phyloP scores from a whole-genome alignment of 2,797 vertebrate genomes.

The Bufotes viridis region DNA sequence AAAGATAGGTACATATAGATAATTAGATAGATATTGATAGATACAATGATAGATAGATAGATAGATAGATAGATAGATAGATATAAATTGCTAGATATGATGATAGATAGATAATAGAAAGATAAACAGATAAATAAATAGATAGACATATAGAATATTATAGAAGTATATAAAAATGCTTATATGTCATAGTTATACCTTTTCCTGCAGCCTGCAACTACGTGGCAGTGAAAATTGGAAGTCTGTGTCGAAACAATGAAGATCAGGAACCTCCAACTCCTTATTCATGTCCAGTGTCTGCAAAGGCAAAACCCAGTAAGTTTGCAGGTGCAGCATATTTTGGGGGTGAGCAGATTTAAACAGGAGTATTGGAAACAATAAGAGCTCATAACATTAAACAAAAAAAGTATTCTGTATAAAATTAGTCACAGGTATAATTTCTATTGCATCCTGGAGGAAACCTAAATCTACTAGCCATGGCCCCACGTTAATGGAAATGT shows the following conservation, averaged over 20 bases:
- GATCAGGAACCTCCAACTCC: slow-evolving; percentile 36
- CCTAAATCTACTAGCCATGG: no score
- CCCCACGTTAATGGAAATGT: no score
- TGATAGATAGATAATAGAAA: not conserved
- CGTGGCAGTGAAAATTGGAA: slow-evolving; percentile 49
- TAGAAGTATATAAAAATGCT: not conserved
- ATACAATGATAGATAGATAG: no score
- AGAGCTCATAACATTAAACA: not conserved
- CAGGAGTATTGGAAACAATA: not conserved
- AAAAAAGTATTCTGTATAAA: no score
- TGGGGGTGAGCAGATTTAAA: not conserved
- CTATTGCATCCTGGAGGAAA: no score
- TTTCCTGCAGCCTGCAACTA: slow-evolving; percentile 45
- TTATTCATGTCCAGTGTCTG: slow-evolving; percentile 2
- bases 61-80: not conserved
- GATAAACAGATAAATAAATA: not conserved
- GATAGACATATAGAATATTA: not conserved
- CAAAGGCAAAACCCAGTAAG: slow-evolving; percentile 45
- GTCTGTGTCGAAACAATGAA: slow-evolving; percentile 40
- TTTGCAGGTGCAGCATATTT: not conserved
- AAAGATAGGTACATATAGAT: not conserved
- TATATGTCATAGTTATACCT: not conserved
- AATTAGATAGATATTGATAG: no score
- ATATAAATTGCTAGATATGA: not conserved
- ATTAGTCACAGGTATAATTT: no score